Evolutionary conservation across 1,140 invertebrate genomes (phyloP).

Genomic region (Drosophila fuyamai): DNA sequence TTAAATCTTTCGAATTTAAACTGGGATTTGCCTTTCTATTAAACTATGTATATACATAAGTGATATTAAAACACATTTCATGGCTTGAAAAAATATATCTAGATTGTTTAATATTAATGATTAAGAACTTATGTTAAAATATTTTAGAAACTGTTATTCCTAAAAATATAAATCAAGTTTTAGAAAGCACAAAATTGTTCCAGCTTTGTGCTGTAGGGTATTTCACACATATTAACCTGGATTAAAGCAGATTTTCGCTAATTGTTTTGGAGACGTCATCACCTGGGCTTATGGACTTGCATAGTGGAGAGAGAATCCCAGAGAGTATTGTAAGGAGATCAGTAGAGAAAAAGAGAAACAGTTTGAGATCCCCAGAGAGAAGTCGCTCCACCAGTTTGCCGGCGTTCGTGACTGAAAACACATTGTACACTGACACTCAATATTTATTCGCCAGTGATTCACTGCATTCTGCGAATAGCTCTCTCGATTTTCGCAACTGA

Average conservation of each 20-base stretch:
- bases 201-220: background rate
- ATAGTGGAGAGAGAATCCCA: background rate
- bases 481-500: conserved; percentile 48
- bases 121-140: too few relatives aligned
- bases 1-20: too few relatives aligned
- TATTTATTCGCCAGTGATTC: conserved; percentile 46
- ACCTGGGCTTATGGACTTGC: conserved; percentile 1
- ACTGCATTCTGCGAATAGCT: conserved; percentile 35
- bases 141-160: too few relatives aligned
- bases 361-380: conserved; percentile 13
- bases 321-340: conserved; percentile 2
- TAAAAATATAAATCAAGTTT: too few relatives aligned
- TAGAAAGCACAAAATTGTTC: background rate
- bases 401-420: conserved; percentile 68
- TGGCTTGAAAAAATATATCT: too few relatives aligned
- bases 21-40: too few relatives aligned
- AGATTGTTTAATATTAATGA: too few relatives aligned
- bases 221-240: conserved; percentile 16
- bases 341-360: background rate
- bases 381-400: conserved; percentile 16
- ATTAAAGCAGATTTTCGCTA: conserved; percentile 10
- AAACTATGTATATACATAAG: too few relatives aligned
- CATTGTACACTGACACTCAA: conserved; percentile 19
- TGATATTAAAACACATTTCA: too few relatives aligned
- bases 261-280: background rate